Percentiles rank a stretch among this genome's conserved stretches.
Evolutionary conservation across 2,113 vertebrate species (phyloP).

Genomic region (Rhipidura dahli): DNA sequence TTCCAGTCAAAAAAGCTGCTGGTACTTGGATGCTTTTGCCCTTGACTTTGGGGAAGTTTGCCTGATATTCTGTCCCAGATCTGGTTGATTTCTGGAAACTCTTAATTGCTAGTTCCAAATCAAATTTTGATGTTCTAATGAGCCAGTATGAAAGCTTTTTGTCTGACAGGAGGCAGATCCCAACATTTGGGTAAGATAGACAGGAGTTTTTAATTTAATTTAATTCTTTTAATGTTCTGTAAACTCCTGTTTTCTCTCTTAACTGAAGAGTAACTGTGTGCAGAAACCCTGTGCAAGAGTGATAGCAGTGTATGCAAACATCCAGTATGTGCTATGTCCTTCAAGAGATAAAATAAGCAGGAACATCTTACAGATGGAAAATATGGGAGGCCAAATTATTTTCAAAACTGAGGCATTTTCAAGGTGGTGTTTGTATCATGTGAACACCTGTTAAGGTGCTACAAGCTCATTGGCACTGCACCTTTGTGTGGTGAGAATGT

Average conservation of each 20-base stretch:
- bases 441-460: not conserved
- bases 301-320: not conserved
- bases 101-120: not conserved
- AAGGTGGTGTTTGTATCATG: not conserved
- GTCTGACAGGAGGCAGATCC: not conserved
- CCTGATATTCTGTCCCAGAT: not conserved
- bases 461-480: not conserved
- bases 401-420: not conserved
- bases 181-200: not conserved
- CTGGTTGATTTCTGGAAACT: not conserved
- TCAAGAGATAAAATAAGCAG: not conserved
- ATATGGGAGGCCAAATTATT: not conserved
- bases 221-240: not conserved
- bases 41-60: not conserved
- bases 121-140: not conserved
- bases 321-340: not conserved
- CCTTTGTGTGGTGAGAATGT: not conserved
- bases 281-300: not conserved
- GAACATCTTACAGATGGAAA: not conserved
- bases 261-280: not conserved
- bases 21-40: not conserved
- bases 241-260: not conserved
- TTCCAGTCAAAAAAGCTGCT: not conserved
- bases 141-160: not conserved
- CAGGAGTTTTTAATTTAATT: not conserved